Conservation (phyloP, 2,888 invertebrate species). For the Beris morrisii region DNA sequence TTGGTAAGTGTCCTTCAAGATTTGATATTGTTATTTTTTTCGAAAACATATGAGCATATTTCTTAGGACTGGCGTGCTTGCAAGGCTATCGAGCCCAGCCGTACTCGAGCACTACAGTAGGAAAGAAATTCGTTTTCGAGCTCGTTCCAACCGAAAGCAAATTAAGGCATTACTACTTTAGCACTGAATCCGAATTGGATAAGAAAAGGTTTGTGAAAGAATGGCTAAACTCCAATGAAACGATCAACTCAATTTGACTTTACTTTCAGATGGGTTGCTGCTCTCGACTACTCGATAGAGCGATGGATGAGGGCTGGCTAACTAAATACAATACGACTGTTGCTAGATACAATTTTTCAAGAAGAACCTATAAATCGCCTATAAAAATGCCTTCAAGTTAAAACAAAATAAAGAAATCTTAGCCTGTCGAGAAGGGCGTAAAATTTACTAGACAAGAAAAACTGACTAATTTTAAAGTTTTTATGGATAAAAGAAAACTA, state of each 20-base stretch:
- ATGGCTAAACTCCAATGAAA: background rate
- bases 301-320: conserved; percentile 80
- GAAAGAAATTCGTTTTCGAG: conserved; percentile 89
- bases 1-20: conserved; percentile 64
- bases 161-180: conserved; percentile 87
- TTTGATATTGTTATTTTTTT: background rate
- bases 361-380: too few relatives aligned
- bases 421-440: too few relatives aligned
- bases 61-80: conserved; percentile 83
- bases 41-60: background rate
- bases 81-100: conserved; percentile 92
- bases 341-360: too few relatives aligned
- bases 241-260: background rate
- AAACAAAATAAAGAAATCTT: too few relatives aligned
- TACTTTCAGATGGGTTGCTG: conserved; percentile 82
- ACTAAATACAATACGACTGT: conserved; percentile 32
- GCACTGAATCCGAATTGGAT: conserved; percentile 92
- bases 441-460: too few relatives aligned
- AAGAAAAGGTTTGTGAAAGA: conserved; percentile 76
- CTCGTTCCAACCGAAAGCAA: conserved; percentile 84
- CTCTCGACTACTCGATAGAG: conserved; percentile 92
- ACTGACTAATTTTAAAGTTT: too few relatives aligned
- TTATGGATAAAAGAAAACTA: too few relatives aligned
- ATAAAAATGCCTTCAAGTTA: too few relatives aligned
- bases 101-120: conserved; percentile 68